Conservation (phyloP, 2,113 vertebrate genomes). For the Onychostoma macrolepis region DNA sequence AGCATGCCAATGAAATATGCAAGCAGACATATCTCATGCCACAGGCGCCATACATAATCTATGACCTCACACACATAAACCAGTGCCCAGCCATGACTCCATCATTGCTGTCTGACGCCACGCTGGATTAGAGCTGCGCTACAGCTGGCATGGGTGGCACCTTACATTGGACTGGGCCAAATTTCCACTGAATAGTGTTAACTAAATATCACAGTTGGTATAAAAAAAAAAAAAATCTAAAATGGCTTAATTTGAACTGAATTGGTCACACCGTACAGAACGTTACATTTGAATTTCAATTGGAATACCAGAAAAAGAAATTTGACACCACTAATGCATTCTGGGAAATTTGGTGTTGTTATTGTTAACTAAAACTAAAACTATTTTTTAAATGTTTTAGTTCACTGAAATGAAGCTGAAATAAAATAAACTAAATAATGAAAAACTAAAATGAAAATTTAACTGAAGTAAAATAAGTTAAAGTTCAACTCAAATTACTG, state of each 20-base stretch:
- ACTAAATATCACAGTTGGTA: not conserved
- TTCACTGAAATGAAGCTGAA: not conserved
- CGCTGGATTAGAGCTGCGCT: not conserved
- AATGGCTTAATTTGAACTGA: not conserved
- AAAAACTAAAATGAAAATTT: not conserved
- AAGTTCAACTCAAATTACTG: not conserved
- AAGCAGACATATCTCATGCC: conserved; percentile 51
- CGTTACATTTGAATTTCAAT: not conserved
- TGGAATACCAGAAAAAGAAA: not conserved
- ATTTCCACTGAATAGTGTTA: not conserved
- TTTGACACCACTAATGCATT: not conserved
- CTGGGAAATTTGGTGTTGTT: not conserved
- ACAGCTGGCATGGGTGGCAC: not conserved
- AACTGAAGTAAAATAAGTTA: not conserved
- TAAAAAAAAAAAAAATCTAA: not conserved
- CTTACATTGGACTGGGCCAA: not conserved
- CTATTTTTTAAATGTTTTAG: not conserved
- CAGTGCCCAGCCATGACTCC: conserved; percentile 46
- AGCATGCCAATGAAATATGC: conserved; percentile 51
- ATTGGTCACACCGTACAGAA: not conserved
- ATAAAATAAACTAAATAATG: not conserved
- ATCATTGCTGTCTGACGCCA: not conserved
- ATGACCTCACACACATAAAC: conserved; percentile 60
- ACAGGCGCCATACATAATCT: conserved; percentile 66
- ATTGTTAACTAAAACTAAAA: not conserved